Evolutionary conservation across 2,113 vertebrate species (phyloP), one percentile per base, ranked within the genome.

Genomic region (Centrocercus urophasianus): DNA sequence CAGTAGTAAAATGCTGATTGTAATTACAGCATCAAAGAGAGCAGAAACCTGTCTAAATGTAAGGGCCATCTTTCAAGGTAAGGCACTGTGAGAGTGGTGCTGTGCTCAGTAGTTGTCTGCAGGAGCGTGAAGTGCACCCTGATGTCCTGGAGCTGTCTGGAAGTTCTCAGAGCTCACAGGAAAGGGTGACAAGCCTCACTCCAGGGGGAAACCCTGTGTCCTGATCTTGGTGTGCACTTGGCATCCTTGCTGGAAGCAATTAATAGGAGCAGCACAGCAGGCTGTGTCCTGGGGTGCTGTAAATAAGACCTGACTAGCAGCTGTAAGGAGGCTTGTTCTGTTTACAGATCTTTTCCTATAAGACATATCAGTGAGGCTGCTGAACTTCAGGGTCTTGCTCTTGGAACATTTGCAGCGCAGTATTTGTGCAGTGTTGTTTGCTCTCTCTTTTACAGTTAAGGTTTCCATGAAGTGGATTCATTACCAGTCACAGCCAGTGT

Each of bases 151-250:
- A 20, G 25, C 50, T 22, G 25, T 32, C 48, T 8, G 8, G 34
- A n/a, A 16, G 12, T 30, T 43, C 42, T 30, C 59, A 32, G 38
- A 43, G 16, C 50, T 38, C 8, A n/a, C 21, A 22, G 3, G 59
- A 8, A 7, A 24, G 11, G 72, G 4, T 3, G 28, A 15, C 25
- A 11, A 16, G 13, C 45, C 54, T 34, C 45, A 34, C n/a, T 84
- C n/a, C n/a, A 47, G 38, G 60, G 48, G 25, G 22, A 36, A 48
- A 13, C 25, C 7, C 42, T 34, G 16, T 20, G 22, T 16, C 43
- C 56, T 4, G 7, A 0, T 42, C 10, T 32, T 27, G 21, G 42
- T 28, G 20, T 30, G 6, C 9, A 1, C 2, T 3, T 10, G 48
- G 50, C 30, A 12, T 47, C n/a, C 40, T 66, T 32, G 50, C 24